These are phyloP conservation scores for Portevinia maculata DNA, from an alignment of 2,888 invertebrate genomes.

Conservation along the genomic window DNA sequence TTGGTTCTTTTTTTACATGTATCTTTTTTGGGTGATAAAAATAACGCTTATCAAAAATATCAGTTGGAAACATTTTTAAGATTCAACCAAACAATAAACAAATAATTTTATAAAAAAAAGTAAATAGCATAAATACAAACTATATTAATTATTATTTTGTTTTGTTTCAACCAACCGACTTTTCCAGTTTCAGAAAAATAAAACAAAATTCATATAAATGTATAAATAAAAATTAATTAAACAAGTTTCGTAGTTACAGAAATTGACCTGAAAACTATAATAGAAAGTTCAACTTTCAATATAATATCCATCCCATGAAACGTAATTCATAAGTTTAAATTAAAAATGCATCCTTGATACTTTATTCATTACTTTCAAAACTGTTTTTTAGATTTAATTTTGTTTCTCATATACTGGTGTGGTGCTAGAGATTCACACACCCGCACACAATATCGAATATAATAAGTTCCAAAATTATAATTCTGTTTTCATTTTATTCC, in stretches of 20 bases:
- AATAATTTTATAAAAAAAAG: no score
- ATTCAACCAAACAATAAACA: no score
- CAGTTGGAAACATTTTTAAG: no score
- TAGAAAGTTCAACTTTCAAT: constrained; percentile 24
- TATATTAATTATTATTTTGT: not conserved
- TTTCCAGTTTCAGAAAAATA: not conserved
- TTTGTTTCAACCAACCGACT: not conserved
- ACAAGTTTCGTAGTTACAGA: constrained; percentile 14
- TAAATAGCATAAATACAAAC: no score
- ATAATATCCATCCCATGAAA: constrained; percentile 16
- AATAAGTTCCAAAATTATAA: constrained; percentile 5
- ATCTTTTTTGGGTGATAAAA: no score
- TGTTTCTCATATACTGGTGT: not conserved
- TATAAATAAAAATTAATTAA: constrained; percentile 24
- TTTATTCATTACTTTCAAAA: constrained; percentile 34
- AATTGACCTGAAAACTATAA: constrained; percentile 21
- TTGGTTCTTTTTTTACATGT: no score
- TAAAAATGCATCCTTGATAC: constrained; percentile 46
- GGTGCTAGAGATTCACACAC: not conserved
- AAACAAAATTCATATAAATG: not conserved
- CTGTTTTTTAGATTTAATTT: not conserved
- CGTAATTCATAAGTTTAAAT: constrained; percentile 15
- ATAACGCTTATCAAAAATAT: no score
- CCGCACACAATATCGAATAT: not conserved
- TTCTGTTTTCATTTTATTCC: constrained; percentile 69